These are phyloP conservation scores for Lophotis ruficrista DNA, from an alignment of 2,113 vertebrate species.

Conservation along the genomic window DNA sequence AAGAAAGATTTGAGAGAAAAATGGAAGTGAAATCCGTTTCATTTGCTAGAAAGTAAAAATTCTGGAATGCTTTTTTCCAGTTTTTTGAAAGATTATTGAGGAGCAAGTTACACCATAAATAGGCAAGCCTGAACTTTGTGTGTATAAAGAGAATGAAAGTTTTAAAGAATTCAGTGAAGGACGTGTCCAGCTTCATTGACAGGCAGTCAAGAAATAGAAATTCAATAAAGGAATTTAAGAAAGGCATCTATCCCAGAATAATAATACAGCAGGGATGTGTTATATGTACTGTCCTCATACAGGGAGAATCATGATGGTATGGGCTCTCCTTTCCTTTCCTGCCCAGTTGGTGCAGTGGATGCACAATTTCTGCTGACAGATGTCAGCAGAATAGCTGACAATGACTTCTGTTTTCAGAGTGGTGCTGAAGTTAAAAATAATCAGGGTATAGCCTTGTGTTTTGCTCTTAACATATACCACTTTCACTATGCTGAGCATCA, in stretches of 20 bases:
- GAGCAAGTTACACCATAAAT: neutral
- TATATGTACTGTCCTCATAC: no score
- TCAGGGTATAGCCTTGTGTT: neutral
- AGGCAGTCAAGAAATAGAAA: neutral
- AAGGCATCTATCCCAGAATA: neutral
- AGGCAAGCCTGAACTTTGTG: neutral
- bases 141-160: neutral
- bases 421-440: neutral
- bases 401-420: neutral
- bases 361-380: neutral
- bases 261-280: accelerated
- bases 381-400: no score
- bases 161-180: neutral
- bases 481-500: no score
- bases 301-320: no score
- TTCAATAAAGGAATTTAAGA: neutral
- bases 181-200: neutral
- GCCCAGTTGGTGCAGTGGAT: neutral
- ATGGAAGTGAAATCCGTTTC: neutral
- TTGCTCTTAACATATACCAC: neutral
- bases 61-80: neutral
- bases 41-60: neutral
- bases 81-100: neutral
- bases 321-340: neutral
- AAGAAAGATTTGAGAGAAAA: neutral